Base-by-base conservation (phyloP, 2,888 invertebrate genomes). In the Xanthorhoe designata region DNA sequence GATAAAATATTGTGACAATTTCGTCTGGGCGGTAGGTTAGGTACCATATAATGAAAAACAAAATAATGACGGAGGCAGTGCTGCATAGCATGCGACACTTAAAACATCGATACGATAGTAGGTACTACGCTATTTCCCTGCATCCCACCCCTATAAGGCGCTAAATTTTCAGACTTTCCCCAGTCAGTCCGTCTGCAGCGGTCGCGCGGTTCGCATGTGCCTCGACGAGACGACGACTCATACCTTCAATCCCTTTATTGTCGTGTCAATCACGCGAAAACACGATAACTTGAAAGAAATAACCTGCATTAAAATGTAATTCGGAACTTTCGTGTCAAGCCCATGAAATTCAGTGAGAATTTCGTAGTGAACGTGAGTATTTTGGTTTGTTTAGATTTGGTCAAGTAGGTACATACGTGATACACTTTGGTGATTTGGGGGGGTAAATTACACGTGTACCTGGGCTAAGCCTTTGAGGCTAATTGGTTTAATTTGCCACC, bases 101-200 rank as follows among this genome's bases (percentile, higher is more conserved):
- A 61, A 32, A 64, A 57, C 60, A 54, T 57, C 72, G 63, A 53
- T 78, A 82, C 72, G 63, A 53, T 78, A 82, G 81, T 24, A 1
- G 24, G 24, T 79, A 80, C 78, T 75, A 32, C 65, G 68, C 66
- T 73, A 74, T 74, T 76, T 64, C 63, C 7, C 63, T 45, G 59
- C 64, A 59, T 53, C 75, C 54, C 85, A 77, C 54, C 88, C 76
- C 86, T 89, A 83, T 62, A 72, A 72, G 81, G 76, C 72, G 82
- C 83, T 85, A 83, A 77, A 85, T 85, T 87, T 89, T 87, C 84
- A 80, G 81, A 83, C 78, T 84, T 84, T 83, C 75, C 83, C 77
- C 84, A 90, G 90, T 90, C 84, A 90, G 90, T 90, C 74, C 73
- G 83, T 81, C 81, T 84, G 73, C 79, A 78, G 73, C 83, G 73